A percentile compares a stretch with the other conserved stretches of the same genome.
phyloP scores from a whole-genome alignment of 2,797 vertebrate species.

The Liasis olivaceus region DNA sequence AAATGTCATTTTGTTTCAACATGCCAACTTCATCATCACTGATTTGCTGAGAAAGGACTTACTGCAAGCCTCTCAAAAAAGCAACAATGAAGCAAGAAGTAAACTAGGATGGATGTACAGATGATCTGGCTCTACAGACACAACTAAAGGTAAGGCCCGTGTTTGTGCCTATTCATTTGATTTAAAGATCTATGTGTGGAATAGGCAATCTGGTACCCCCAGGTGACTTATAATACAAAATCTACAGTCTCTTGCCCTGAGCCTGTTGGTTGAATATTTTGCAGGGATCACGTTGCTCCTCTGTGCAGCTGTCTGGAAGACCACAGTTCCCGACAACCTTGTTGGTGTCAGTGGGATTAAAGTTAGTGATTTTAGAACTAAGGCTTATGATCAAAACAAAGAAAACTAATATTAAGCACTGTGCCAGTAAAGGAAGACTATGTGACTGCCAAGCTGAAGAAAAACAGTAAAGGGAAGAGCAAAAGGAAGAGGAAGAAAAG shows the following conservation, averaged over 20 bases:
- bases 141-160: not conserved
- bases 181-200: not conserved
- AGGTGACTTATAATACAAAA: not conserved
- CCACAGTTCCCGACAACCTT: not conserved
- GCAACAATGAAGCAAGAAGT: not conserved
- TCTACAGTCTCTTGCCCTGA: not conserved
- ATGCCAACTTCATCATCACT: not conserved
- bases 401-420: not conserved
- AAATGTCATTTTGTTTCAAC: not conserved
- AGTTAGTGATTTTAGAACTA: not conserved
- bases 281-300: not conserved
- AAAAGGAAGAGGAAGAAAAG: too few species aligned
- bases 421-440: not conserved
- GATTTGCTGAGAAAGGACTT: not conserved
- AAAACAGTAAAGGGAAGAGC: not conserved
- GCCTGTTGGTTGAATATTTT: not conserved
- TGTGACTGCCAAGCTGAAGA: constrained; percentile 37
- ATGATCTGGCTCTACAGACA: not conserved
- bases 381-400: not conserved
- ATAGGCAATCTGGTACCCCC: not conserved
- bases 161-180: not conserved
- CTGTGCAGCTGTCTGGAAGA: not conserved
- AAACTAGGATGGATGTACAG: not conserved
- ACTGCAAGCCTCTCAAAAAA: not conserved
- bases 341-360: not conserved